phyloP scores from a whole-genome alignment of 2,113 vertebrate species.

The Vicugna pacos region DNA sequence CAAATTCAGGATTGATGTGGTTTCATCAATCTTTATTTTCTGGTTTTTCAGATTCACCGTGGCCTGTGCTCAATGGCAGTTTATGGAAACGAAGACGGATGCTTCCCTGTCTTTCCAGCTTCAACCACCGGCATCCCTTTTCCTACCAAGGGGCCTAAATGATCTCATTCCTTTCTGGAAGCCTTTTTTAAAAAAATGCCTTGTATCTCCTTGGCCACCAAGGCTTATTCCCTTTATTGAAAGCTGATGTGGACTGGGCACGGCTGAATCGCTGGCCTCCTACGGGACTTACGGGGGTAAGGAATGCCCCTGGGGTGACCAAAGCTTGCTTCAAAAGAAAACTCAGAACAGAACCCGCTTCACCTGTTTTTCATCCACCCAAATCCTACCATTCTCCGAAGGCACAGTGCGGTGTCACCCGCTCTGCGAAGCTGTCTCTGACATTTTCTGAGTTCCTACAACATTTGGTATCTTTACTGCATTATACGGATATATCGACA shows the following conservation, averaged over 20 bases:
- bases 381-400: background rate
- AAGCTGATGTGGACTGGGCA: background rate
- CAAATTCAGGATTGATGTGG: constrained; percentile 14
- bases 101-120: background rate
- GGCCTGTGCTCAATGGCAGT: background rate
- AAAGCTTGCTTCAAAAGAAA: constrained; percentile 52
- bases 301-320: background rate
- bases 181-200: background rate
- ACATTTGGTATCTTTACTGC: background rate
- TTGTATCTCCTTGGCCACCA: background rate
- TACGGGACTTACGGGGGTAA: background rate
- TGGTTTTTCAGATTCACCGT: constrained; percentile 22
- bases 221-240: background rate
- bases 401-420: fast-evolving
- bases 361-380: background rate
- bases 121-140: background rate
- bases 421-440: background rate
- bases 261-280: background rate
- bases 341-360: background rate
- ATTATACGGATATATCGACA: background rate
- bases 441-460: background rate
- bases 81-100: background rate
- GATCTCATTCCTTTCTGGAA: background rate
- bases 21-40: constrained; percentile 49
- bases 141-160: background rate